Base-by-base conservation (phyloP, 2,797 vertebrate genomes). In the Lates japonicus region DNA sequence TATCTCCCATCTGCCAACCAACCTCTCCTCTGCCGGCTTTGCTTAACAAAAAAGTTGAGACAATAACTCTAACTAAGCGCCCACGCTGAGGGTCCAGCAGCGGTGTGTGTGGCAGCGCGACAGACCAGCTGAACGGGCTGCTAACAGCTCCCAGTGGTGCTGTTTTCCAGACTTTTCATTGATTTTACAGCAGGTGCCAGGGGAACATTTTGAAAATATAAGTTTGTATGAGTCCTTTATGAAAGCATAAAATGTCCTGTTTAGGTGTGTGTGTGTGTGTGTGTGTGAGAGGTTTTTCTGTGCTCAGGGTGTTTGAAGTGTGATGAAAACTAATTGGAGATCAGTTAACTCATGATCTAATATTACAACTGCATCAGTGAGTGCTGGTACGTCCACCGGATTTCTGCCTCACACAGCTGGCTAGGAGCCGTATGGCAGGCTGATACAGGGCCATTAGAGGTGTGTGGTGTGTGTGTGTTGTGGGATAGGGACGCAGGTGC, bases 371-470 rank as follows among this genome's bases (percentile, higher is more conserved):
- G 88, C 85, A 80, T 92, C 89, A 87, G 82, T 91, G 89, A 87
- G 62, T 81, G 86, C 74, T 64, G 46, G 57, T 73, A 60, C 70
- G 60, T 88, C 85, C 82, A 83, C 20, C 48, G 86, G 83, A 7
- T 73, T 86, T 81, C 81, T 86, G 86, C n/a, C 87, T 81, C 84
- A 85, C 88, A 93, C 92, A 94, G 92, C 93, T 94, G 89, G 87
- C 89, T 92, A 93, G 92, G 87, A 87, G 80, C 61, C 73, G 76
- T 87, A 90, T 84, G 89, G 83, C 88, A 67, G 81, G 62, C 87
- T 80, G 86, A 93, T 90, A 83, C 65, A 55, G 31, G 62, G 73
- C 85, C 88, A 90, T 92, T 93, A 92, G 89, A 89, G 82, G 42
- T 63, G 49, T 73, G 74, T 59, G 46, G 63, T 76, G 74, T 77